Evolutionary conservation across 2,797 vertebrate genomes (phyloP), one percentile per base, ranked within the genome.

Genomic region (Neopelma chrysocephalum): DNA sequence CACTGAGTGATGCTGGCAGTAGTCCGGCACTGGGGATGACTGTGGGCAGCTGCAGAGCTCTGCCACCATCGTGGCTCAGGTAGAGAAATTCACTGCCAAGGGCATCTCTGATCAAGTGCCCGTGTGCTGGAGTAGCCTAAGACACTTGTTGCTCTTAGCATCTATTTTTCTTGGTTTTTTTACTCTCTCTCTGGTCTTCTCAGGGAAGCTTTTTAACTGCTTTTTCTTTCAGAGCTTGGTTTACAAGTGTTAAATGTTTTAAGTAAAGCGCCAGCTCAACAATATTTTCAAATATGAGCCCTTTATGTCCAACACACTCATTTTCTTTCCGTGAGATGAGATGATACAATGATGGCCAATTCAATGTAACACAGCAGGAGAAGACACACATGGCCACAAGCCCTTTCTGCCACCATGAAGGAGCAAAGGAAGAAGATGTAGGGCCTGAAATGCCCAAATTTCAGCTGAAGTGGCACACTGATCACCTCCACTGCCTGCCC

Each of bases 1-100:
- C 86, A 15, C 54, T 40, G 87, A 93, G 71, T 53, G 40, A 9
- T 50, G n/a, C 94, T 96, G 93, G 68, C 73, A 94, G 75, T 31
- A 65, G 71, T 72, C 60, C 0, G 0, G 26, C 21, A 38, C 71
- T 61, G 72, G 58, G 36, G 54, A 6, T 34, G 60, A 8, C 84
- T 64, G 90, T 27, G n/a, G 47, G 36, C 72, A 77, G 62, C 85
- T 94, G 72, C 51, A 17, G 84, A 71, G 53, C 47, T 5, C 65
- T 45, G 69, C 2, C 2, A 15, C 27, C 85, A 51, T 25, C 1
- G 3, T 17, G 45, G 54, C 65, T 36, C 84, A 36, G 72, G 87
- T 43, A 36, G 75, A 50, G 61, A 34, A 29, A n/a, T 36, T 50
- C 65, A 13, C 75, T 43, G 56, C 8, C 0, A 40, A 76, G 56